Evolutionary conservation across 1,140 invertebrate species (phyloP).

Genomic region (Aphelinus atriplicis): DNA sequence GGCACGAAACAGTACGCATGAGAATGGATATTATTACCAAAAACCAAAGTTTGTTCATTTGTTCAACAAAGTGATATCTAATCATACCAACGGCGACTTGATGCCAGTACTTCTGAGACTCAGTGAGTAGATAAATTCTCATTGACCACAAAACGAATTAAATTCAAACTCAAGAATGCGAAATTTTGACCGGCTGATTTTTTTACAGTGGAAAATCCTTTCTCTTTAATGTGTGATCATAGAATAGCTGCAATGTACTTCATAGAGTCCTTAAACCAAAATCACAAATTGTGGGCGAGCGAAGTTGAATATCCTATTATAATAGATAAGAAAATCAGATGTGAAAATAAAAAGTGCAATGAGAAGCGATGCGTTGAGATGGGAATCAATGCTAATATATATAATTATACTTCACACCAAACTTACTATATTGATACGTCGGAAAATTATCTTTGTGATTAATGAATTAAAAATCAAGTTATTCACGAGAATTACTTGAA

Average conservation of each 20-base stretch:
- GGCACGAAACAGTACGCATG: no score
- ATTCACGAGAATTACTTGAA: no score
- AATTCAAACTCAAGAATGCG: no score
- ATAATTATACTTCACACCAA: not conserved
- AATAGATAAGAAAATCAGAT: not conserved
- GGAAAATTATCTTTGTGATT: not conserved
- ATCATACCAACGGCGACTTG: no score
- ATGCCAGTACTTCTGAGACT: no score
- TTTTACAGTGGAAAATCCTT: no score
- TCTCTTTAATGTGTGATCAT: not conserved
- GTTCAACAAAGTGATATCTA: no score
- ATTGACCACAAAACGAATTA: no score
- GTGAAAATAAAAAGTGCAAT: not conserved
- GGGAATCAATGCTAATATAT: conserved; percentile 4
- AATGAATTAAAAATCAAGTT: not conserved
- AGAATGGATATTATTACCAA: no score
- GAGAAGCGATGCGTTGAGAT: not conserved
- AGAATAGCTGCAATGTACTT: not conserved
- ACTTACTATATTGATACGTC: not conserved
- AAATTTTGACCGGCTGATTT: no score
- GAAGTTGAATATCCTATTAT: not conserved
- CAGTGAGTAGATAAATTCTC: no score
- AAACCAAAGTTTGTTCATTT: no score
- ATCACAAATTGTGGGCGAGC: not conserved
- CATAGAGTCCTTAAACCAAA: not conserved